Percentiles rank a stretch among this genome's conserved stretches.
Conservation (phyloP, 2,113 vertebrate genomes). For the Nothoprocta perdicaria region DNA sequence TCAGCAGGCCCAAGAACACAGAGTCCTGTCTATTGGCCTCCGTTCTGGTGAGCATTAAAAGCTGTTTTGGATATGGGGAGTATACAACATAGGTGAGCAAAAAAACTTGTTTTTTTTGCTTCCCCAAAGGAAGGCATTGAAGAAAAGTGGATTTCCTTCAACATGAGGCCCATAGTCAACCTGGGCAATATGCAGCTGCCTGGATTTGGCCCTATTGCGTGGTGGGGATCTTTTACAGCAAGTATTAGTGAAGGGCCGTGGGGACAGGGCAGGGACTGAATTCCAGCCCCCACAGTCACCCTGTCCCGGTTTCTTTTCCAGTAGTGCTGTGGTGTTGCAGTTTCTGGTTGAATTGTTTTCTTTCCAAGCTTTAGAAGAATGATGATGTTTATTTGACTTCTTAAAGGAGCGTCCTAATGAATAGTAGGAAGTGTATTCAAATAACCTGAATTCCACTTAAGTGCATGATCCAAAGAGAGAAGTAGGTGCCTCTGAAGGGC, state of each 20-base stretch:
- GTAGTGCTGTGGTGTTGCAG: background rate
- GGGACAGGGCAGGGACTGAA: constrained; percentile 54
- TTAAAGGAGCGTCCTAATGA: background rate
- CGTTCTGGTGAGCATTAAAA: background rate
- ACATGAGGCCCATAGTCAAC: background rate
- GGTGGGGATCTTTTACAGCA: background rate
- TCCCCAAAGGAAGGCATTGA: background rate
- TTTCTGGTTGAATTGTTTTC: constrained; percentile 16
- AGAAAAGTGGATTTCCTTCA: background rate
- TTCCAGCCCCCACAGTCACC: background rate
- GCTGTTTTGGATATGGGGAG: background rate
- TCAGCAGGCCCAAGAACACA: background rate
- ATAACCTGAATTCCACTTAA: background rate
- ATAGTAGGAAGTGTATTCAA: background rate
- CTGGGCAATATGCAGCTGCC: background rate
- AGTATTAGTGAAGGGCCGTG: constrained; percentile 47
- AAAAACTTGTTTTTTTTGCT: background rate
- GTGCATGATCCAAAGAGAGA: background rate
- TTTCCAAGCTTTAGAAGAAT: constrained; percentile 5
- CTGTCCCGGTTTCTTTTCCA: constrained; percentile 2
- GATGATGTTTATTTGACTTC: background rate
- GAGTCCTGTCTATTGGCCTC: background rate
- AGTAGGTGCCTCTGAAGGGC: background rate
- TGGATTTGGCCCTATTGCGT: background rate
- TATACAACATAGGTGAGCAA: background rate